Percentiles rank a stretch among this genome's conserved stretches.
Conservation (phyloP, 2,113 vertebrate genomes). For the Donacobius atricapilla region DNA sequence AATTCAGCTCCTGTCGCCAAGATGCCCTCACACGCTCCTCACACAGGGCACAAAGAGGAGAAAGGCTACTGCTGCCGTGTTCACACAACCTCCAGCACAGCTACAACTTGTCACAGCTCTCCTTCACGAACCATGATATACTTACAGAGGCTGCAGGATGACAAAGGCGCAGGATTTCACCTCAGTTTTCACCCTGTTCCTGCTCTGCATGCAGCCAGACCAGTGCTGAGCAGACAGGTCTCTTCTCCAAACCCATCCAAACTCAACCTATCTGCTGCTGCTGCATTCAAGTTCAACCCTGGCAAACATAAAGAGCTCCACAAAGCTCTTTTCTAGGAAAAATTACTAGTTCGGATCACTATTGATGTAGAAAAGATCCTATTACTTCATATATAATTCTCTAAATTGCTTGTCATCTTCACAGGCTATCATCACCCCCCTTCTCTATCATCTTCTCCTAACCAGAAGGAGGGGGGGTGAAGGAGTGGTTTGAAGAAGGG, state of each 20-base stretch:
- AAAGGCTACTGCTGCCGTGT: not conserved
- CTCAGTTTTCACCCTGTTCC: not conserved
- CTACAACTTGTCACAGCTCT: not conserved
- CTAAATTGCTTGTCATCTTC: not conserved
- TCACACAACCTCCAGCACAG: not conserved
- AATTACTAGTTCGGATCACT: not conserved
- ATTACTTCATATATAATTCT: not conserved
- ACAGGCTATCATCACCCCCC: not conserved
- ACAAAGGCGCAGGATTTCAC: not conserved
- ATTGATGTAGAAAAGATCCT: not conserved
- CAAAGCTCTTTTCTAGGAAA: not conserved
- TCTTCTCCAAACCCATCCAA: not conserved
- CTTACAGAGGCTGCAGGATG: not conserved
- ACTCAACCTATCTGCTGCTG: not conserved
- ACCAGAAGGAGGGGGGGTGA: fast-evolving
- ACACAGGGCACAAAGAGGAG: not conserved
- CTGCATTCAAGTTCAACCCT: not conserved
- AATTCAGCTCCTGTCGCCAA: not conserved
- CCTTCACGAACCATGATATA: not conserved
- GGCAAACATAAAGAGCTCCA: not conserved
- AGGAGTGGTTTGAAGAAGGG: not conserved
- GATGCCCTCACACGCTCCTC: not conserved
- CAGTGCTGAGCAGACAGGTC: not conserved
- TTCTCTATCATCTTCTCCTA: not conserved
- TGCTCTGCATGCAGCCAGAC: not conserved